Base-by-base conservation (phyloP, 2,888 invertebrate species). In the Amblyjoppa fuscipennis region DNA sequence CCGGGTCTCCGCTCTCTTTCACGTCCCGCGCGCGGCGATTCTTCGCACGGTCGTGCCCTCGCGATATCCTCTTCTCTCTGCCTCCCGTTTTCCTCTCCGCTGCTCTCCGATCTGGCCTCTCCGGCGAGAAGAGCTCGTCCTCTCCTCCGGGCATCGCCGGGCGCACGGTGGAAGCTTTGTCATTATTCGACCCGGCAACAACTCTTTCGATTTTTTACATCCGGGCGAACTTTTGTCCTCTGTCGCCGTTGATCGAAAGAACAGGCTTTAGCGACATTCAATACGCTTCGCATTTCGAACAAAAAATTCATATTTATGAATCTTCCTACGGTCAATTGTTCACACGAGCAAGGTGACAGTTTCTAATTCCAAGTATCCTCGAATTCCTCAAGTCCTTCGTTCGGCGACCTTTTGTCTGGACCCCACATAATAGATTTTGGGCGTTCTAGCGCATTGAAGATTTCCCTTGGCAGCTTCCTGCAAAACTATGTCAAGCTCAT, bases 1-100 rank as follows among this genome's bases (percentile, higher is more conserved):
- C 75, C 83, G 87, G 76, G 75, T 86, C 77, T 70, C 61, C 80
- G 64, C 81, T 74, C 87, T 84, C 87, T 84, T 89, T 90, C 88
- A 89, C 87, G 71, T 82, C 79, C 73, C 73, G 75, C 73, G 79
- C 66, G 78, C 85, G 81, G 71, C 83, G 85, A 74, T 85, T 83
- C 86, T 87, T 85, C 86, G 85, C 87, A 85, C 86, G 86, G 86
- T 87, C 81, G 59, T 66, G 77, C 68, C 69, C 77, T 79, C 70
- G 45, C 64, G 56, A 49, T 64, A 34, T 78, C 31, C 68, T 56
- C 56, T 68, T 51, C 53, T 45, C 38, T 38, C 56, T 11, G 51
- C 68, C 74, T 66, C 66, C 31, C 34, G 20, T 56, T 82, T 69
- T 70, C 53, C 34, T 56, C 70, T 16, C 45, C 41, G 16, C 38